A percentile compares a stretch with the other conserved stretches of the same genome.
Conservation (phyloP, 1,140 invertebrate species). For the Hycleus cichorii region DNA sequence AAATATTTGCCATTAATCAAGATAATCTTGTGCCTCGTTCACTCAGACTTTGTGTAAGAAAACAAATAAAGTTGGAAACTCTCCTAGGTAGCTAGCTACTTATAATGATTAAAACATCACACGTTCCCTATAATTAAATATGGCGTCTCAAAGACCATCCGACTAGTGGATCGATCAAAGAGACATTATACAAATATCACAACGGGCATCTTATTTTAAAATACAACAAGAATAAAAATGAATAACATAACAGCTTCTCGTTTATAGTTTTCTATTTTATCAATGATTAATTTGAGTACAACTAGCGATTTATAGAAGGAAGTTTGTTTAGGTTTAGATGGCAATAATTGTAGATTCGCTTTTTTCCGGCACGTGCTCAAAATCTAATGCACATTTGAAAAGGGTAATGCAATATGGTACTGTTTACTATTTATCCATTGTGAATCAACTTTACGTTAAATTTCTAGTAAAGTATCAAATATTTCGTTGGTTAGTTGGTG, state of each 20-base stretch:
- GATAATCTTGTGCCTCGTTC: slow-evolving; percentile 30
- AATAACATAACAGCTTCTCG: too few relatives aligned
- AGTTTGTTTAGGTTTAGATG: too few relatives aligned
- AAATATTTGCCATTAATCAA: slow-evolving; percentile 38
- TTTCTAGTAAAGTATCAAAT: background rate
- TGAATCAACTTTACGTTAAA: slow-evolving; percentile 4
- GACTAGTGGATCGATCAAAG: too few relatives aligned
- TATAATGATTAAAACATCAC: slow-evolving; percentile 37
- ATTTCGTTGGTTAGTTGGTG: background rate
- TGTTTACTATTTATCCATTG: slow-evolving; percentile 6
- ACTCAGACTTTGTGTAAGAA: slow-evolving; percentile 25
- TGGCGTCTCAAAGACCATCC: slow-evolving; percentile 12
- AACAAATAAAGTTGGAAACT: slow-evolving; percentile 33
- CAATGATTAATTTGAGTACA: too few relatives aligned
- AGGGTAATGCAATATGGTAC: slow-evolving; percentile 22
- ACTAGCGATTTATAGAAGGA: too few relatives aligned
- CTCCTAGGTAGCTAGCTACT: slow-evolving; percentile 32
- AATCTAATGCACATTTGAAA: slow-evolving; percentile 25
- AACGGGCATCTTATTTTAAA: background rate
- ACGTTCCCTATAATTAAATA: slow-evolving; percentile 31
- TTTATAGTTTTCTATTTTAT: too few relatives aligned
- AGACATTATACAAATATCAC: too few relatives aligned
- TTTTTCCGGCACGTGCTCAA: slow-evolving; percentile 21
- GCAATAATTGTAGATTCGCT: slow-evolving; percentile 6
- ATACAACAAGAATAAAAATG: background rate